Base-by-base conservation (phyloP, 2,113 vertebrate species). In the Cnemophilus loriae region DNA sequence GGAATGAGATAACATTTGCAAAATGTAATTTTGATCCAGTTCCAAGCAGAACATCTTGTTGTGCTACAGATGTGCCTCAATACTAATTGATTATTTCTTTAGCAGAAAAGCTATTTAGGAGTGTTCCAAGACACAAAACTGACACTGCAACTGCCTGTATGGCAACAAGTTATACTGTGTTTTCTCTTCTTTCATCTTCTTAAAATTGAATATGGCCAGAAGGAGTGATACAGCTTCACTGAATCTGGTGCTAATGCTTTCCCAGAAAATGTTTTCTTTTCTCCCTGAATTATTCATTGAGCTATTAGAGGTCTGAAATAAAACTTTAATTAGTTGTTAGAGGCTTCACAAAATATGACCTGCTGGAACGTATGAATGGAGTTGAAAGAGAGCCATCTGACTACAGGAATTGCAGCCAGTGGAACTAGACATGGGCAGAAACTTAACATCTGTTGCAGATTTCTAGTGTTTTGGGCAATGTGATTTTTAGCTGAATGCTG, bases 251-350 rank as follows among this genome's bases (percentile, higher is more conserved):
- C 89, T 98, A 98, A 98, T 97, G 97, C 93, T 96, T 98, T 98
- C 97, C 97, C 96, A 98, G 97, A 97, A 98, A 98, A 97, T 97
- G 93, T 97, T 98, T 97, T 97, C 80, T 97, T 97, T 97, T 95
- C 93, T 97, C 42, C 96, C 93, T 98, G 97, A 98, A 98, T 98
- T 96, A 98, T 98, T 98, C 96, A 98, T 98, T 80, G 93, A 90
- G 85, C 96, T 96, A 96, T 98, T 97, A 97, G 95, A 93, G 84
- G 63, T 95, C 90, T 97, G 95, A 96, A 97, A 97, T 95, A 87
- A 97, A 98, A 98, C 69, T 97, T 97, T 96, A 98, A 97, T 97
- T 97, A 90, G 90, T 95, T 92, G 76, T 92, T 95, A 96, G 92
- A 96, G 87, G 85, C 87, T 97, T 97, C 67, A 88, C 84, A 84